Evolutionary conservation across 2,113 vertebrate species (phyloP).

Genomic region (Prunella fulvescens): DNA sequence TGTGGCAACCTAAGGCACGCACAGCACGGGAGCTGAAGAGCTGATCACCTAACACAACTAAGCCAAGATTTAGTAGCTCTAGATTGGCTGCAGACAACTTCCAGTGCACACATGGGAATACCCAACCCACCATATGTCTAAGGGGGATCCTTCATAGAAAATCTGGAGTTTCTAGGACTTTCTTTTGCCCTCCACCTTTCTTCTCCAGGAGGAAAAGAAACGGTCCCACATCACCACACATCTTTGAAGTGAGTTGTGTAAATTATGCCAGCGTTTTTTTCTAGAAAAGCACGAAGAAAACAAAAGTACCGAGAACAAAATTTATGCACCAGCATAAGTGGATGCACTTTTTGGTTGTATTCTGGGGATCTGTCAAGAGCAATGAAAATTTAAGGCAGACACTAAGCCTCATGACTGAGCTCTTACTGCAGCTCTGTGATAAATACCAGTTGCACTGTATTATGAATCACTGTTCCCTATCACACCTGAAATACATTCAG

Average conservation of each 20-base stretch:
- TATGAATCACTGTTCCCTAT: not conserved
- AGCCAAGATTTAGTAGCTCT: not conserved
- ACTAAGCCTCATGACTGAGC: not conserved
- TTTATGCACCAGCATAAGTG: not conserved
- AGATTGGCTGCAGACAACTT: not conserved
- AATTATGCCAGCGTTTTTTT: not conserved
- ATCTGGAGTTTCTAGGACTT: not conserved
- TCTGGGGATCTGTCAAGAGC: not conserved
- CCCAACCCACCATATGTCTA: not conserved
- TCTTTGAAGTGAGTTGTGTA: not conserved
- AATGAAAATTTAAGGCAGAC: not conserved
- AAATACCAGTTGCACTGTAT: not conserved
- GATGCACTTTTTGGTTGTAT: fast-evolving
- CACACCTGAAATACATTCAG: not conserved
- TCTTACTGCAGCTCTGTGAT: not conserved
- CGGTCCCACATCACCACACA: not conserved
- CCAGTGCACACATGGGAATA: fast-evolving
- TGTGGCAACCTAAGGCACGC: fast-evolving
- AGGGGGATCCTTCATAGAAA: not conserved
- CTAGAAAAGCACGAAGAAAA: not conserved
- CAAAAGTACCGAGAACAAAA: not conserved
- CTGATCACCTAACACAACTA: not conserved
- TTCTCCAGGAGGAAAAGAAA: not conserved
- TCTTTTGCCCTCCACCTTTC: not conserved
- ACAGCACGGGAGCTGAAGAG: not conserved